Percentiles rank a stretch among this genome's conserved stretches.
Evolutionary conservation across 2,113 vertebrate species (phyloP).

Genomic region (Ochotona curzoniae): DNA sequence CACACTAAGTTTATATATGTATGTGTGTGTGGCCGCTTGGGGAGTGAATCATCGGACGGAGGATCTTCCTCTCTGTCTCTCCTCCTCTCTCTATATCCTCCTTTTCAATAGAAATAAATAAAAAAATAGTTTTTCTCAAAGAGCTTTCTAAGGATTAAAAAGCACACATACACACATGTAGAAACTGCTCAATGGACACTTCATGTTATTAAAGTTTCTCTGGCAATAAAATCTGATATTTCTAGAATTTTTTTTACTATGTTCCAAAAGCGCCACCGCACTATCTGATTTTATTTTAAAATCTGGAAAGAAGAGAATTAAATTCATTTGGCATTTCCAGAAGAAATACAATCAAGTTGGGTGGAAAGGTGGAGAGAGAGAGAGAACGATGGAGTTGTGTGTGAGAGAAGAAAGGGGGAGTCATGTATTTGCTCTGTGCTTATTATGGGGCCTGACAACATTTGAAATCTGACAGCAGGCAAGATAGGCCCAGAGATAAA

Average conservation of each 20-base stretch:
- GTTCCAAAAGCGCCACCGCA: background rate
- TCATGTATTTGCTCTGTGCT: background rate
- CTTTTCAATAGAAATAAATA: too few species aligned
- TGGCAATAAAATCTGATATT: background rate
- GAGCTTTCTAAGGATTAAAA: background rate
- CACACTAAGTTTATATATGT: too few species aligned
- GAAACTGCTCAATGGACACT: background rate
- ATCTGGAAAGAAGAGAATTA: background rate
- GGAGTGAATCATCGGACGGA: too few species aligned
- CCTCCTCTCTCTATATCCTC: too few species aligned
- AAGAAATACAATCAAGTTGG: background rate
- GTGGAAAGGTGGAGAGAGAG: background rate
- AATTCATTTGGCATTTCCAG: background rate
- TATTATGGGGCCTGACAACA: background rate
- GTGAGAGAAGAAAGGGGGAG: background rate
- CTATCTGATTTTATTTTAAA: background rate
- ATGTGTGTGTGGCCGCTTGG: too few species aligned
- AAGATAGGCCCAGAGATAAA: background rate
- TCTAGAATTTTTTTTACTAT: background rate
- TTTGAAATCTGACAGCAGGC: background rate
- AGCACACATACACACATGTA: background rate
- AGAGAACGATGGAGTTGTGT: background rate
- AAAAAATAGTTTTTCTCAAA: background rate
- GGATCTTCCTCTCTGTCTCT: too few species aligned
- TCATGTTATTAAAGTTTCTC: background rate